Percentiles rank a stretch among this genome's conserved stretches.
Evolutionary conservation across 2,888 invertebrate genomes (phyloP).

Genomic region (Orthosia gothica): DNA sequence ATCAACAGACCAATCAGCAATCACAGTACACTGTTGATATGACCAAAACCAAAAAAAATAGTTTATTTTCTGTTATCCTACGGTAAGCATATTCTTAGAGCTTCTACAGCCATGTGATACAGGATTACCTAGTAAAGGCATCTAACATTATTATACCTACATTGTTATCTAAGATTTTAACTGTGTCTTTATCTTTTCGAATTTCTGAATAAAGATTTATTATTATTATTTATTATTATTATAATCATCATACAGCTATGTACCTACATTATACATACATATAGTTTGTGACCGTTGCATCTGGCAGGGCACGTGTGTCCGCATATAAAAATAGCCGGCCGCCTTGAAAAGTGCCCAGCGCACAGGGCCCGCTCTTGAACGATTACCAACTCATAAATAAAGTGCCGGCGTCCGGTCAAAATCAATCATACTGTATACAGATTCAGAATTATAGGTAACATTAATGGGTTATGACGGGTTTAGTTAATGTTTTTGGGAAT

Average conservation of each 20-base stretch:
- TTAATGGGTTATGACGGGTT: constrained; percentile 22
- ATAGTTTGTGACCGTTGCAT: constrained; percentile 62
- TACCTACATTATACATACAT: too few relatives aligned
- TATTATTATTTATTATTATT: too few relatives aligned
- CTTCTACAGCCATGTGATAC: too few relatives aligned
- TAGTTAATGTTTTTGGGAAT: not conserved
- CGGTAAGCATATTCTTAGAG: too few relatives aligned
- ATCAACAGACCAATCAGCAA: not conserved
- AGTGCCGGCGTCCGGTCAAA: constrained; percentile 51
- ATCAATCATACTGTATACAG: constrained; percentile 51
- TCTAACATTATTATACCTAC: too few relatives aligned
- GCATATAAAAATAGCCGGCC: constrained; percentile 72
- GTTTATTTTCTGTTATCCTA: too few relatives aligned
- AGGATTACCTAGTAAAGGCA: too few relatives aligned
- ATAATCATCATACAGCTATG: not conserved
- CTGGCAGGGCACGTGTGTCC: constrained; percentile 74
- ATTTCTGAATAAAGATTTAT: too few relatives aligned
- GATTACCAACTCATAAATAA: constrained; percentile 49
- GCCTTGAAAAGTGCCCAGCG: constrained; percentile 71
- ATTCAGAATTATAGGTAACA: constrained; percentile 38
- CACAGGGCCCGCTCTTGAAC: constrained; percentile 68
- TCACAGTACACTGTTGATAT: not conserved
- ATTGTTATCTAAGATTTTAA: too few relatives aligned
- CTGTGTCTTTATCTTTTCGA: too few relatives aligned
- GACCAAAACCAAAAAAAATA: too few relatives aligned